Conservation (phyloP, 2,888 invertebrate species). For the Drosophila aldrichi region DNA sequence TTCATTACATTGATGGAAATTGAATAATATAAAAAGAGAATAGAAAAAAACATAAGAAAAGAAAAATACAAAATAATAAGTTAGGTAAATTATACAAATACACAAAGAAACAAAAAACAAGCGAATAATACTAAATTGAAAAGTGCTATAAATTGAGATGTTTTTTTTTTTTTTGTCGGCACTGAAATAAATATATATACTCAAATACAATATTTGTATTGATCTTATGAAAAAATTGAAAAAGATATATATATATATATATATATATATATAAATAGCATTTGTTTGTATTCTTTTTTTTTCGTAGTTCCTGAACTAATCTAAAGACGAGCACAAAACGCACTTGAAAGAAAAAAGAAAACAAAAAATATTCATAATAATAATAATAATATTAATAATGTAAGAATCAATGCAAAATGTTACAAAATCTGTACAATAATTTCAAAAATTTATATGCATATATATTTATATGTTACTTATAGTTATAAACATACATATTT, state of each 20-base stretch:
- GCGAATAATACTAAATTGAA: conserved; percentile 37
- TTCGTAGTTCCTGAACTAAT: conserved; percentile 39
- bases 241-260: neutral
- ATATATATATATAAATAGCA: too few relatives aligned
- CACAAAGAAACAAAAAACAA: conserved; percentile 13
- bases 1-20: conserved; percentile 69
- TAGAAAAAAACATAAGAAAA: neutral
- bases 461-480: conserved; percentile 24
- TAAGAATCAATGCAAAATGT: conserved; percentile 50
- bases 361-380: conserved; percentile 13
- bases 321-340: conserved; percentile 50
- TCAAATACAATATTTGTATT: conserved; percentile 44
- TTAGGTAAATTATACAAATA: conserved; percentile 73
- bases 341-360: conserved; percentile 36
- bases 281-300: conserved; percentile 22
- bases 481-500: conserved; percentile 25
- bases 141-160: conserved; percentile 40
- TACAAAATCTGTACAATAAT: conserved; percentile 69
- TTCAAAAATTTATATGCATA: conserved; percentile 36
- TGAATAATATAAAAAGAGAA: conserved; percentile 15
- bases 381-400: conserved; percentile 30
- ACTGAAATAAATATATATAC: conserved; percentile 10
- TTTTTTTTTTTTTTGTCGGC: conserved; percentile 20
- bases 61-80: conserved; percentile 13
- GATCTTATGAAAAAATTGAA: conserved; percentile 41